Base-by-base conservation (phyloP, 1,140 invertebrate species). In the Bombus picipes region DNA sequence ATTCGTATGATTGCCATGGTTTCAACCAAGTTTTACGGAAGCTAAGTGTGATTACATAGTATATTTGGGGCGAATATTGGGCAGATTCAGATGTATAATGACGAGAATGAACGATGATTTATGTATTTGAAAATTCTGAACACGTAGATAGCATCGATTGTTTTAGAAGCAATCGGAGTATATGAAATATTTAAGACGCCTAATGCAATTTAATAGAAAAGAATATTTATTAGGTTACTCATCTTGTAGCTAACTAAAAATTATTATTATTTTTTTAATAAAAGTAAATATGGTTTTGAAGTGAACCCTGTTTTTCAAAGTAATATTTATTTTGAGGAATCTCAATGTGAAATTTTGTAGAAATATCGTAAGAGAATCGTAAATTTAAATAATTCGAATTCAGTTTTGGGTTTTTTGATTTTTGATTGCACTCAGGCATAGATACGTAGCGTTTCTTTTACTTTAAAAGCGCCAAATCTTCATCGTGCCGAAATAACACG, bases 1-100 rank as follows among this genome's bases (percentile, higher is more conserved):
- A 80, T 70, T 80, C 66, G 78, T 80, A 70, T 47, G 65, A 79
- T 77, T 77, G 75, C 57, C 12, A 59, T 4, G 32, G 13, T 53
- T 28, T 12, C 43, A 10, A 34, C 6, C 59, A 13, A 78, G 13
- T 78, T 78, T 65, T 65, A 41, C 62, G 8, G 28, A 25, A 28
- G 34, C 9, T 57, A 59, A 65, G 8, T 28, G 32, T 65, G 57
- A 62, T 77, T 68, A 37, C 65, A 68, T 6, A 0, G 65, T 66
- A 66, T 62, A 78, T 65, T 78, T 78, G 18, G 2, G 1, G n/a
- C 37, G 39, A 28, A 34, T 13, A 39, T 62, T 18, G 75, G 37
- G 10, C 41, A n/a, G 39, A 32, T 4, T 25, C 2, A 6, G 28
- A 25, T 22, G 18, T 32, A 8, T 9, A 22, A 73, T 32, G 28